A percentile compares a stretch with the other conserved stretches of the same genome.
Evolutionary conservation across 2,113 vertebrate genomes (phyloP).

Genomic region (Amphiprion ocellaris): DNA sequence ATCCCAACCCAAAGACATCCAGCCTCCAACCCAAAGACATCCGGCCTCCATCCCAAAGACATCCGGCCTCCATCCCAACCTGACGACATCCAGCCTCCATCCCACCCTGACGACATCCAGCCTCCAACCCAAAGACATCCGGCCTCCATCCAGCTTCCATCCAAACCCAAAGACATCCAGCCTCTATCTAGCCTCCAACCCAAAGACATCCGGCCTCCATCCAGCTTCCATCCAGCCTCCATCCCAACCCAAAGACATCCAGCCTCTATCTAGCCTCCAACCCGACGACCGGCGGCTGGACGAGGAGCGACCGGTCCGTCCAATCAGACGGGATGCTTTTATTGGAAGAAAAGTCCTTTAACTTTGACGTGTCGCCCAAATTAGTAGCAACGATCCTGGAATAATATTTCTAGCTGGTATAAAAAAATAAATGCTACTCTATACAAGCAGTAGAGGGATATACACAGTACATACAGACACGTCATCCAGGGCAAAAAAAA

Average conservation of each 20-base stretch:
- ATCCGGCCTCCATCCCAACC: no score
- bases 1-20: no score
- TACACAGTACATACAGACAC: constrained; percentile 55
- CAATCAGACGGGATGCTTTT: constrained; percentile 57
- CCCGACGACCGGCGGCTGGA: constrained; percentile 16
- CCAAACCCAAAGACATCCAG: not conserved
- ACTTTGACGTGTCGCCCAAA: constrained; percentile 43
- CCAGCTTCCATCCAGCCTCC: not conserved
- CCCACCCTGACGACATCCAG: no score
- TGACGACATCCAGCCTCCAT: no score
- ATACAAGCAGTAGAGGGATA: constrained; percentile 69
- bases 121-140: no score
- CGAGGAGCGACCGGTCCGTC: constrained; percentile 35
- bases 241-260: not conserved
- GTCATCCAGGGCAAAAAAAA: constrained; percentile 33
- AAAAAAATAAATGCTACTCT: constrained; percentile 81
- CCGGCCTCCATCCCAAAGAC: no score
- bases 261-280: constrained; percentile 3
- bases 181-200: not conserved
- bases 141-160: no score
- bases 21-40: no score
- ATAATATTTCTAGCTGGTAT: constrained; percentile 67
- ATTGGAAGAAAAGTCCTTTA: constrained; percentile 14
- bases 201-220: not conserved
- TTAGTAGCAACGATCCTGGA: constrained; percentile 51